Evolutionary conservation across 2,113 vertebrate species (phyloP), one percentile per base, ranked within the genome.

Genomic region (Fregetta grallaria): DNA sequence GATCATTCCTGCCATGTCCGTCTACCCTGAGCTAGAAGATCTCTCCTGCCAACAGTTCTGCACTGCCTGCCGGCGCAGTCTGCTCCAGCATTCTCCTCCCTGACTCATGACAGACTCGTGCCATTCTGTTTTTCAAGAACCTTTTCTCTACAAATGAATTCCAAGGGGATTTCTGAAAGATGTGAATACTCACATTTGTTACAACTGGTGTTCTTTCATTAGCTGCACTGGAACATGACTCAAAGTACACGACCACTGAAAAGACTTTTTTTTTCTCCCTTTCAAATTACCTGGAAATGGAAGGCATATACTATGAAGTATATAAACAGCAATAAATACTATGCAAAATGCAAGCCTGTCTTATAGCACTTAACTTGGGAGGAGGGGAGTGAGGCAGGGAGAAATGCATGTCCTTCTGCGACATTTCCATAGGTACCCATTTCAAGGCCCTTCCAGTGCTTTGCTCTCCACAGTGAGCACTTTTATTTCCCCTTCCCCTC

Each of bases 41-140:
- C 50, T 61, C 32, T 74, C 56, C 52, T 53, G 52, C 55, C 55
- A 42, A 13, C 27, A 38, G 44, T 8, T 47, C 63, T n/a, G 62
- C 45, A 3, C 30, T 16, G 27, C 58, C 67, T 40, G 62, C 32
- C 1, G 1, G n/a, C 3, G 0, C 21, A 8, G 13, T 23, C 66
- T 45, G 61, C 66, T 55, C 50, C 32, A 32, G 15, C 19, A 7
- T 27, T 74, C 58, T 58, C 63, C 50, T 76, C 63, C 22, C 44
- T 63, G 53, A 23, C 32, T 63, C 44, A 3, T 2, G 10, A 13
- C 50, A 65, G 13, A 15, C 68, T 66, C 2, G 0, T 6, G 13
- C 36, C 61, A 45, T 15, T 23, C 25, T 23, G 20, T 3, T 50
- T 70, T 63, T 66, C 61, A 74, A 65, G 38, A 77, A 50, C 18